These are phyloP conservation scores for Rhopilema esculentum DNA, from an alignment of 30 jellyfish, hydroid and myxozoan species.

Conservation along the genomic window DNA sequence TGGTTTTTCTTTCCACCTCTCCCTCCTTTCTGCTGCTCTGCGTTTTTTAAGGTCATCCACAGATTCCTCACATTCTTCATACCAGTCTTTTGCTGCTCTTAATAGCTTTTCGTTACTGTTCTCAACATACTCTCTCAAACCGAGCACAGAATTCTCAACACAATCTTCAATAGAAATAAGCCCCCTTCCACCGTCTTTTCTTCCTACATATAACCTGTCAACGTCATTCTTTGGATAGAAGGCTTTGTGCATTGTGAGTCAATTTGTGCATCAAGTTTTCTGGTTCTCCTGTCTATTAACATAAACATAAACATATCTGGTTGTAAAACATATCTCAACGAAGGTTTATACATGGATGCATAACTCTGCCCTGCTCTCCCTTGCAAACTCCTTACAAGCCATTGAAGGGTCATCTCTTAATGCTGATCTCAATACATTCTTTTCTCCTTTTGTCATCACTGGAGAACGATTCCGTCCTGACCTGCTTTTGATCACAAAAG, in stretches of 20 bases:
- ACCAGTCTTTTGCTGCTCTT: background rate
- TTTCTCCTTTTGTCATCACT: no score
- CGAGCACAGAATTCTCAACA: slow-evolving; percentile 9
- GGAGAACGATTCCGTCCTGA: no score
- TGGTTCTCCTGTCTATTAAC: no score
- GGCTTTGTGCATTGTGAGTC: background rate
- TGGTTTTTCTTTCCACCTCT: slow-evolving; percentile 7
- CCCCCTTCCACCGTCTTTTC: slow-evolving; percentile 34
- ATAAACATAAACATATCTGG: no score
- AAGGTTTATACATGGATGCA: no score
- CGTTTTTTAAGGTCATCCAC: background rate
- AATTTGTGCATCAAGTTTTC: no score
- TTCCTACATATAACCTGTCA: background rate
- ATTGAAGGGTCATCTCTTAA: no score
- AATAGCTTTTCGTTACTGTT: slow-evolving; percentile 2
- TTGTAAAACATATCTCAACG: no score
- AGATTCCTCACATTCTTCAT: background rate
- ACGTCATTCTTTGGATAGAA: slow-evolving; percentile 9
- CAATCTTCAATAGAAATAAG: slow-evolving; percentile 26
- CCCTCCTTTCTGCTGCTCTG: background rate
- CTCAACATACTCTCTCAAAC: slow-evolving; percentile 6
- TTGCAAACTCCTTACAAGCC: no score
- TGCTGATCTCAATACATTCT: no score
- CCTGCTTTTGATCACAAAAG: no score
- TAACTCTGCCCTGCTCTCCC: no score